A percentile compares a stretch with the other conserved stretches of the same genome.
Evolutionary conservation across 2,113 vertebrate genomes (phyloP).

Genomic region (Phrynocephalus versicolor): DNA sequence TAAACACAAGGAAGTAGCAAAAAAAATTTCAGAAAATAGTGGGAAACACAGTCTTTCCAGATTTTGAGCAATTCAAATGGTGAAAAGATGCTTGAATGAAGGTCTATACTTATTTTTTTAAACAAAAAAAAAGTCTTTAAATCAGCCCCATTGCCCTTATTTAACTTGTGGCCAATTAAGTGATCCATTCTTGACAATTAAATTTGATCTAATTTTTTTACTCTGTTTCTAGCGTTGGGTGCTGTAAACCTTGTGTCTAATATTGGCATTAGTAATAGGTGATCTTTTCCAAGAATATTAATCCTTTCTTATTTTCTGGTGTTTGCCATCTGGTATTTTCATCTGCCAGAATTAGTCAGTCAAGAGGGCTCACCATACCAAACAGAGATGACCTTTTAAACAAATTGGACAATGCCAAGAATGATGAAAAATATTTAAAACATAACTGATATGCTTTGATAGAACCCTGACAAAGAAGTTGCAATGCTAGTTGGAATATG

Average conservation of each 20-base stretch:
- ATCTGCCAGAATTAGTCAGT: constrained; percentile 44
- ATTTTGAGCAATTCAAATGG: not conserved
- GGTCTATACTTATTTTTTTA: no score
- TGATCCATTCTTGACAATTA: constrained; percentile 33
- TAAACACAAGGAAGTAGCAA: not conserved
- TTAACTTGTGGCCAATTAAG: not conserved
- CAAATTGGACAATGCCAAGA: constrained; percentile 33
- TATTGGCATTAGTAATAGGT: constrained; percentile 22
- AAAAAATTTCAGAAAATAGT: not conserved
- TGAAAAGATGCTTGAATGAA: not conserved
- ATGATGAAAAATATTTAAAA: constrained; percentile 37
- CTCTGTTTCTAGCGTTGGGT: constrained; percentile 36
- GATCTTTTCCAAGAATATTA: constrained; percentile 34
- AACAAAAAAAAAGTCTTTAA: constrained; percentile 36
- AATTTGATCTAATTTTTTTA: constrained; percentile 30
- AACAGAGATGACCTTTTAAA: constrained; percentile 5
- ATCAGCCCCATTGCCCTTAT: not conserved
- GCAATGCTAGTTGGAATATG: not conserved
- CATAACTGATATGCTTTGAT: not conserved
- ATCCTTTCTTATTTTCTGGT: constrained; percentile 57
- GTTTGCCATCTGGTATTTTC: constrained; percentile 45
- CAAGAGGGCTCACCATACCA: constrained; percentile 40
- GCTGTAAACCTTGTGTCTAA: not conserved
- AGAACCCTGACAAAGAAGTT: constrained; percentile 14
- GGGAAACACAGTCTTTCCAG: not conserved